A percentile compares a stretch with the other conserved stretches of the same genome.
These are phyloP conservation scores for Turritopsis rubra DNA, from an alignment of 30 jellyfish, hydroid and myxozoan species.

Conservation along the genomic window DNA sequence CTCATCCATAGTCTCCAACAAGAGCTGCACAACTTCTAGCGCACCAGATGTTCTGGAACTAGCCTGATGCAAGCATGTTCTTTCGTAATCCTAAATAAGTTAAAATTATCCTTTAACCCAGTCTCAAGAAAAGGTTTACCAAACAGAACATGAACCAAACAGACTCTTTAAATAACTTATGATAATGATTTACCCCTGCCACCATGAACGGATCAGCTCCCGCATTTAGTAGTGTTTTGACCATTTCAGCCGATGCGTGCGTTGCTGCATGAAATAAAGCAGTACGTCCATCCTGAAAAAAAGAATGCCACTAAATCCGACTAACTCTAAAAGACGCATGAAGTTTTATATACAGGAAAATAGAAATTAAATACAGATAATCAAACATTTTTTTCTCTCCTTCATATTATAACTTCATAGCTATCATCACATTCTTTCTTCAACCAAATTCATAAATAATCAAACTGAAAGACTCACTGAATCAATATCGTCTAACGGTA, in stretches of 20 bases:
- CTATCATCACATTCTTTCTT: no score
- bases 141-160: background rate
- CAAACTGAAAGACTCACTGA: constrained; percentile 38
- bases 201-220: constrained; percentile 72
- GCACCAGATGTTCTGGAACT: constrained; percentile 80
- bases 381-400: background rate
- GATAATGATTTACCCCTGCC: constrained; percentile 70
- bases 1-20: constrained; percentile 57
- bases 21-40: constrained; percentile 55
- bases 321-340: background rate
- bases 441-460: background rate
- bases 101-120: background rate
- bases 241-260: constrained; percentile 51
- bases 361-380: background rate
- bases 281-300: constrained; percentile 77
- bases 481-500: constrained; percentile 70
- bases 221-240: constrained; percentile 43
- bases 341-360: background rate
- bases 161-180: background rate
- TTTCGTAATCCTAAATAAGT: constrained; percentile 50
- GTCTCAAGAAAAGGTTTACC: no score
- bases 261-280: constrained; percentile 84
- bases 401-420: background rate
- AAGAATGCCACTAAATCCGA: background rate
- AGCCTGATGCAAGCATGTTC: constrained; percentile 88